Base-by-base conservation (phyloP, 2,113 vertebrate genomes). In the Carollia perspicillata region DNA sequence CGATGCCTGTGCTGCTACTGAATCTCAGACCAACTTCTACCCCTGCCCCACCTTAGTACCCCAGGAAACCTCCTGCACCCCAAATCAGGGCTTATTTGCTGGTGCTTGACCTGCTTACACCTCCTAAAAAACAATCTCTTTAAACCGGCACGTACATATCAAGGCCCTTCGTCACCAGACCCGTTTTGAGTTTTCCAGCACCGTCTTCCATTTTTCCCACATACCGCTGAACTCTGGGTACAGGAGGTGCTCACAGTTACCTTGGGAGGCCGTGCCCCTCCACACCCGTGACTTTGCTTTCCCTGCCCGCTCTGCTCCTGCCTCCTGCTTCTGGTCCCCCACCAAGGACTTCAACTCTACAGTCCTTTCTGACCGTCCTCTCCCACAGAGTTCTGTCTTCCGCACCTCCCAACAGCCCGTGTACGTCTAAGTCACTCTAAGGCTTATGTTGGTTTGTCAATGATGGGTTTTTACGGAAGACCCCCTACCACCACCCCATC, bases 221-320 rank as follows among this genome's bases (percentile, higher is more conserved):
- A 68, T 1, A 33, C 5, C 42, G 71, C 20, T 60, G 35, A 89
- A 35, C 8, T 28, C 35, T 35, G 6, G 9, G 16, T 20, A 4
- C 30, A n/a, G 12, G 8, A 33, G 58, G 2, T 5, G 16, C 18
- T 63, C 20, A 0, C 11, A 68, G 65, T 66, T 18, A 28, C 2
- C 5, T 1, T 0, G 12, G 10, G 18, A 22, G 1, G 2, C 18
- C 22, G 3, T 8, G 2, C 1, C 5, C 26, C 20, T 66, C 35
- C n/a, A 37, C 47, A 18, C 28, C 22, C 28, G 14, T 12, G 40
- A 37, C 37, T 0, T 95, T 23, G 28, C 20, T 89, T 68, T 17
- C n/a, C 68, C 22, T 58, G 20, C 28, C 18, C 5, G 16, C 2
- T 13, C 26, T 6, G 33, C 10, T 85, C 44, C 84, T 63, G 35